These are phyloP conservation scores for Orthonyx spaldingii DNA, from an alignment of 2,113 vertebrate species.

Conservation along the genomic window DNA sequence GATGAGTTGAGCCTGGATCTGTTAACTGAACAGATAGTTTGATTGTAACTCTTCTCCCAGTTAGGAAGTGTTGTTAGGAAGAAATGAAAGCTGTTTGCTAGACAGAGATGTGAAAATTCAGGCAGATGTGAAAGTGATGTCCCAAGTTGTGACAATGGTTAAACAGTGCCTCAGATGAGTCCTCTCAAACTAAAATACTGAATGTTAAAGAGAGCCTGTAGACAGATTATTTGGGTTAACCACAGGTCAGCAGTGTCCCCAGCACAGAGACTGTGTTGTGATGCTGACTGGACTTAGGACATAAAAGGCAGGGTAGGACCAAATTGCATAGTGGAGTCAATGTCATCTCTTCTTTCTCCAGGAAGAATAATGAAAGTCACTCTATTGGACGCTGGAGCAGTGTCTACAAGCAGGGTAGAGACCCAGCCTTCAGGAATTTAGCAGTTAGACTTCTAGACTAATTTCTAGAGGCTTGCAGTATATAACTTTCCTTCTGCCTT, in stretches of 20 bases:
- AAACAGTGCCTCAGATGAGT: neutral
- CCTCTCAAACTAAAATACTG: neutral
- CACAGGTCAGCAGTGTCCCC: neutral
- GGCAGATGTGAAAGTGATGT: neutral
- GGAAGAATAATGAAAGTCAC: neutral
- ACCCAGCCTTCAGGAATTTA: neutral
- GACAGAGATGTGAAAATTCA: neutral
- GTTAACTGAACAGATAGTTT: neutral
- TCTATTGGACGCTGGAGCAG: neutral
- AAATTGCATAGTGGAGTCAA: neutral
- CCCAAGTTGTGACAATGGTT: rapidly evolving
- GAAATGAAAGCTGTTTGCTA: neutral
- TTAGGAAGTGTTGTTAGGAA: neutral
- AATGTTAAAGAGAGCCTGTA: neutral
- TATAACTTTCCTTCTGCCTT: neutral
- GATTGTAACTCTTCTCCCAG: neutral
- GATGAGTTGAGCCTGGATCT: neutral
- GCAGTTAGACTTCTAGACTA: neutral
- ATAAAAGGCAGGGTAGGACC: neutral
- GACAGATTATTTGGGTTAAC: neutral
- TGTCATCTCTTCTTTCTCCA: neutral
- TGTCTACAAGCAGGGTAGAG: neutral
- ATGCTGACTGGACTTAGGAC: neutral
- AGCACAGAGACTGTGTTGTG: neutral
- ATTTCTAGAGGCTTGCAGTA: neutral